Percentiles rank a stretch among this genome's conserved stretches.
phyloP scores from a whole-genome alignment of 1,140 invertebrate genomes.

The Brachionus rotundiformis region DNA sequence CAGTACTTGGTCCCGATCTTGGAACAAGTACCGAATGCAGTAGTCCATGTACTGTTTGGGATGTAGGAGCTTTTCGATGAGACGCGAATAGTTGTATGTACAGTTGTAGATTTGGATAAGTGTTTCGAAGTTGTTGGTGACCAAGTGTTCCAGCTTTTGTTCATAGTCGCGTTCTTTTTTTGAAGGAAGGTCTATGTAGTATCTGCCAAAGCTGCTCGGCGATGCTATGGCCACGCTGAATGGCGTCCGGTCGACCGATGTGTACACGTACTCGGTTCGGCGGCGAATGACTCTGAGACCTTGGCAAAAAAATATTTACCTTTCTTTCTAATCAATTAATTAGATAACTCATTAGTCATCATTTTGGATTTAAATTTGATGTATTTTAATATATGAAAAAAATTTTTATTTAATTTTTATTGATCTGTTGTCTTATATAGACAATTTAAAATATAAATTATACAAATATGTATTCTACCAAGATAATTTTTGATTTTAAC shows the following conservation, averaged over 20 bases:
- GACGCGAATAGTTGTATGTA: constrained; percentile 18
- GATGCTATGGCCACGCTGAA: constrained; percentile 39
- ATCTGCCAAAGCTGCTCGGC: constrained; percentile 31
- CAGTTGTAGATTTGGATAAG: constrained; percentile 45
- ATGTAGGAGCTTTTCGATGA: constrained; percentile 13
- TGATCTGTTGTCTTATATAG: no score
- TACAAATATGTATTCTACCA: no score
- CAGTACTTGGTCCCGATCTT: constrained; percentile 12
- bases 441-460: no score
- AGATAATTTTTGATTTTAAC: no score
- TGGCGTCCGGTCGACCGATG: constrained; percentile 10
- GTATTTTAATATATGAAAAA: no score
- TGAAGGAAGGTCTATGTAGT: constrained; percentile 39
- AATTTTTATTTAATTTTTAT: not conserved
- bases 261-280: constrained; percentile 42
- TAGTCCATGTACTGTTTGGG: constrained; percentile 16
- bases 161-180: constrained; percentile 38
- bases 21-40: constrained; percentile 26
- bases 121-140: constrained; percentile 11
- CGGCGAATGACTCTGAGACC: constrained; percentile 35
- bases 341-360: no score
- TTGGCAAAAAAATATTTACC: no score
- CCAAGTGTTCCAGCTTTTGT: not conserved
- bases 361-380: no score
- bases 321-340: not conserved